These are phyloP conservation scores for Aleiodes alternator DNA, from an alignment of 2,888 invertebrate genomes.

Conservation along the genomic window DNA sequence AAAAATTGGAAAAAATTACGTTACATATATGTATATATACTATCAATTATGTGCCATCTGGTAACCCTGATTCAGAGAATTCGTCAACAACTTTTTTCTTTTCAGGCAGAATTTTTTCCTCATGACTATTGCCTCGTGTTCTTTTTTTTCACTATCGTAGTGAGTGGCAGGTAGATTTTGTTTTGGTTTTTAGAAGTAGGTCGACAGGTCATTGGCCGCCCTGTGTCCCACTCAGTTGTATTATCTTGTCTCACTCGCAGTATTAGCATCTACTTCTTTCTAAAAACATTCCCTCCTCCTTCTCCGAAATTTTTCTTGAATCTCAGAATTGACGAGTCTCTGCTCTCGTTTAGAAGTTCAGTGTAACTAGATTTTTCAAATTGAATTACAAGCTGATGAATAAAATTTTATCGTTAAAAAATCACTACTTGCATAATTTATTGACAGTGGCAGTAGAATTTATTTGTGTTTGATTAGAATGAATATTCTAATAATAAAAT, in stretches of 20 bases:
- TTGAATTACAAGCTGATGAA: no score
- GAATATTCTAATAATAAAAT: not conserved
- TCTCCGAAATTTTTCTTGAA: slow-evolving; percentile 1
- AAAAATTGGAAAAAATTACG: no score
- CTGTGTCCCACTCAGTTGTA: slow-evolving; percentile 46
- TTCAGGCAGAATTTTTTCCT: no score
- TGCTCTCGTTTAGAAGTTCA: no score
- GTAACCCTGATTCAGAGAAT: no score
- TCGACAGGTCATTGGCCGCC: slow-evolving; percentile 66
- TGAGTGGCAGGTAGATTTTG: slow-evolving; percentile 60
- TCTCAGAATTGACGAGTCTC: not conserved
- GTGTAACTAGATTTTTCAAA: no score
- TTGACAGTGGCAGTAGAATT: no score
- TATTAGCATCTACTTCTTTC: slow-evolving; percentile 47
- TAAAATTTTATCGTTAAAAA: no score
- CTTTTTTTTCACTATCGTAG: not conserved
- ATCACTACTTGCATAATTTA: no score
- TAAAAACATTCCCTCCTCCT: slow-evolving; percentile 42
- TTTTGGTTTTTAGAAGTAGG: slow-evolving; percentile 72
- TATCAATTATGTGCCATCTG: no score
- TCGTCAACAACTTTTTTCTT: no score
- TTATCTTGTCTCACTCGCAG: slow-evolving; percentile 32
- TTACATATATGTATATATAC: no score
- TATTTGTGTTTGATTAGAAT: not conserved
- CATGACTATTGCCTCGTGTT: not conserved